These are phyloP conservation scores for Furcula furcula DNA, from an alignment of 2,888 invertebrate species.

Conservation along the genomic window DNA sequence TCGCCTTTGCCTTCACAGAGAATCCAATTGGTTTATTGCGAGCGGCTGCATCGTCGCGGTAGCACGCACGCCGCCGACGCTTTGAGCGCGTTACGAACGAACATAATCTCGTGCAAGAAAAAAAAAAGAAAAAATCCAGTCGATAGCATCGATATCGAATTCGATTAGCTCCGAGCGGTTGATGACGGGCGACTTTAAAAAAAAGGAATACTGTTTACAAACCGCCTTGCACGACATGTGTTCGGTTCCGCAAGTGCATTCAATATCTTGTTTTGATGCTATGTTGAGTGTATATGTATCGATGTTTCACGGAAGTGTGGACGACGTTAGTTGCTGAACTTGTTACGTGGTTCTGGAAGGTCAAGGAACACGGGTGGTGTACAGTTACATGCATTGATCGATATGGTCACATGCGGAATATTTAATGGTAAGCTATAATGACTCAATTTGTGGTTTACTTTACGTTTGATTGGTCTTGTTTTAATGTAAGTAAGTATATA, in stretches of 20 bases:
- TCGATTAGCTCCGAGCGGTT: conserved; percentile 23
- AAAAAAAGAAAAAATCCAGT: conserved; percentile 25
- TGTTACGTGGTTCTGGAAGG: conserved; percentile 48
- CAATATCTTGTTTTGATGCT: conserved; percentile 26
- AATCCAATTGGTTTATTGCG: conserved; percentile 46
- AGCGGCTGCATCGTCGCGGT: conserved; percentile 55
- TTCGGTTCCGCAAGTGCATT: conserved; percentile 26
- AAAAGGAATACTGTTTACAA: conserved; percentile 51
- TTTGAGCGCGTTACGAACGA: conserved; percentile 31
- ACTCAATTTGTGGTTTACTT: too few relatives aligned
- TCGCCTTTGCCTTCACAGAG: conserved; percentile 24
- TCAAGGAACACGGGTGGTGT: conserved; percentile 44
- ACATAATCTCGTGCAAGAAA: conserved; percentile 36
- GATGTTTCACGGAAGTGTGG: conserved; percentile 47
- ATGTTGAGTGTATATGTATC: conserved; percentile 31
- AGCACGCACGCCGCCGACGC: conserved; percentile 50
- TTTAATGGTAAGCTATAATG: conserved; percentile 41
- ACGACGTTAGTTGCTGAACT: conserved; percentile 36
- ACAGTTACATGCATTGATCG: conserved; percentile 27
- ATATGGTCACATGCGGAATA: conserved; percentile 22
- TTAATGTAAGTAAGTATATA: too few relatives aligned
- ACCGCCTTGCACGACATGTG: conserved; percentile 28
- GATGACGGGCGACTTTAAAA: conserved; percentile 39
- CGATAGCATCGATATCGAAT: conserved; percentile 27
- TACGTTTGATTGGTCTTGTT: too few relatives aligned